Percentiles rank a stretch among this genome's conserved stretches.
Conservation (phyloP, 35 echinoderm and acorn worm species). For the Acanthaster planci region DNA sequence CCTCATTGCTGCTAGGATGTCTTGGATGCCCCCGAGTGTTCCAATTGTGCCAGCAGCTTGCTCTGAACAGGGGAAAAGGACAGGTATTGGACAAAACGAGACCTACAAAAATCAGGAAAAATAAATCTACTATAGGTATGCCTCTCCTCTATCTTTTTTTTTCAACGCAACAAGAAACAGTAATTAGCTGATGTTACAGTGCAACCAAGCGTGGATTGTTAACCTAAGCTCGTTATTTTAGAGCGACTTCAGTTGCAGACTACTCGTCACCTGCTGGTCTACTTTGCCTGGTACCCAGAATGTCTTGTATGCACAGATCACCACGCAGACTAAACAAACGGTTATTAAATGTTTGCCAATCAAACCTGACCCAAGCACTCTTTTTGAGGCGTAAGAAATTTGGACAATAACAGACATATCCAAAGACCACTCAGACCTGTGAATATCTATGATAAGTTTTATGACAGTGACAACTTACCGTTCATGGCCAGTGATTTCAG, state of each 20-base stretch:
- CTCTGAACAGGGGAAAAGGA: slow-evolving; percentile 48
- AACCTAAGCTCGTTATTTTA: no score
- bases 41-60: slow-evolving; percentile 82
- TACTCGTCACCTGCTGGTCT: no score
- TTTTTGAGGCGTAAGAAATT: no score
- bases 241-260: no score
- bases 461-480: slow-evolving; percentile 58
- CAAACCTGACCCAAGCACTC: no score
- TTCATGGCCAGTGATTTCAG: slow-evolving; percentile 88
- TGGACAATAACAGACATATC: background rate
- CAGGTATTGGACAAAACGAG: background rate
- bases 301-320: no score
- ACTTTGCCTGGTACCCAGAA: no score
- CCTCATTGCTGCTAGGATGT: slow-evolving; percentile 77
- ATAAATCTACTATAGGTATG: background rate
- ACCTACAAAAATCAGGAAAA: background rate
- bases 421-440: background rate
- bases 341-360: no score
- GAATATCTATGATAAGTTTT: no score
- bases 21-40: slow-evolving; percentile 80
- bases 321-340: no score
- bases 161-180: background rate
- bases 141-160: background rate
- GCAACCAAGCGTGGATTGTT: background rate
- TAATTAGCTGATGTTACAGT: background rate